Conservation (phyloP, 2,797 vertebrate species). For the Enteromius treurensis region DNA sequence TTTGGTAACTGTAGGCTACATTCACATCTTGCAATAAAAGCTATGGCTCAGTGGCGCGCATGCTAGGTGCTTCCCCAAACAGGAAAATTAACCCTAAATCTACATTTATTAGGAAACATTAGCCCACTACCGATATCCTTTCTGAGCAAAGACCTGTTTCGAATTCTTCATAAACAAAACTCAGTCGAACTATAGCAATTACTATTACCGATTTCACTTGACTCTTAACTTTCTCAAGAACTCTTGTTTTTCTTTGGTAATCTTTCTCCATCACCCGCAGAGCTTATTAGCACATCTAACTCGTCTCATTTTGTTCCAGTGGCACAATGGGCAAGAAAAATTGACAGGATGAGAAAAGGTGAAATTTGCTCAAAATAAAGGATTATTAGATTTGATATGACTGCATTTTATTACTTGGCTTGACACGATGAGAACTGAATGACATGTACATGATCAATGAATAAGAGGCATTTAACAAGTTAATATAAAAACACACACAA, state of each 20-base stretch:
- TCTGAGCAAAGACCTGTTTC: not conserved
- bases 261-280: not conserved
- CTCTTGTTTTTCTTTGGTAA: not conserved
- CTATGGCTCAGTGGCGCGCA: not conserved
- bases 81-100: not conserved
- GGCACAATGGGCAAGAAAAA: not conserved
- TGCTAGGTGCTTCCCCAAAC: not conserved
- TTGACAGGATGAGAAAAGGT: not conserved
- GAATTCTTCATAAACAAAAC: slow-evolving; percentile 1
- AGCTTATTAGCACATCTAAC: not conserved
- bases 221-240: not conserved
- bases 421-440: not conserved
- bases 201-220: not conserved
- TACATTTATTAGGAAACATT: not conserved
- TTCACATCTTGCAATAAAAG: not conserved
- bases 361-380: not conserved
- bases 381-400: not conserved
- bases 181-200: not conserved
- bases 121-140: not conserved
- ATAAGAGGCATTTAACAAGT: not conserved
- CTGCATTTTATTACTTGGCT: not conserved
- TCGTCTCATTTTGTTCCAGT: not conserved
- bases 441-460: not conserved
- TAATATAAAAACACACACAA: not conserved
- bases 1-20: no score